phyloP scores from a whole-genome alignment of 1,140 invertebrate genomes.

The Cherax destructor region DNA sequence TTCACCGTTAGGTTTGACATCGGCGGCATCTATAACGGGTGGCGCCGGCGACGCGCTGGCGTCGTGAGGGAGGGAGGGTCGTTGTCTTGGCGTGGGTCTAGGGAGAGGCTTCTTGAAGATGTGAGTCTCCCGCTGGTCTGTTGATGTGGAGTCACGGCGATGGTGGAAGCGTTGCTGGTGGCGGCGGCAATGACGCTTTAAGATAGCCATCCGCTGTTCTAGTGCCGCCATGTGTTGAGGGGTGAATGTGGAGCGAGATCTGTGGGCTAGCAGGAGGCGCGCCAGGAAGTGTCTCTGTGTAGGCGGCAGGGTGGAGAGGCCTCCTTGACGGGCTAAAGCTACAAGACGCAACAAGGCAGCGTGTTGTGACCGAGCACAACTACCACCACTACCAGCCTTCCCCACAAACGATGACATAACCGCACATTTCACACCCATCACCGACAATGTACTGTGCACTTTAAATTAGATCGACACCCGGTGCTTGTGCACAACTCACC shows the following conservation, averaged over 20 bases:
- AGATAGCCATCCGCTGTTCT: background rate
- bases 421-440: background rate
- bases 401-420: background rate
- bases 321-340: background rate
- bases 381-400: background rate
- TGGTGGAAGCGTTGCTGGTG: background rate
- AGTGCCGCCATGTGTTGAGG: background rate
- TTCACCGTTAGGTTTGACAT: background rate
- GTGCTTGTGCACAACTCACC: too few species aligned
- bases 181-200: background rate
- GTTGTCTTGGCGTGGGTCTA: too few species aligned
- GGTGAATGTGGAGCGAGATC: background rate
- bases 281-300: conserved; percentile 18
- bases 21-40: background rate
- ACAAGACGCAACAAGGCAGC: background rate
- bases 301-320: background rate
- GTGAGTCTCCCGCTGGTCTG: too few species aligned
- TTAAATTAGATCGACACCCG: too few species aligned
- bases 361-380: background rate
- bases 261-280: background rate
- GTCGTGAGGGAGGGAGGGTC: background rate
- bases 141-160: too few species aligned
- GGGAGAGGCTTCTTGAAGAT: background rate
- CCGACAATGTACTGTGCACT: background rate
- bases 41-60: background rate